These are phyloP conservation scores for Tragelaphus scriptus DNA, from an alignment of 2,113 vertebrate species.

Conservation along the genomic window DNA sequence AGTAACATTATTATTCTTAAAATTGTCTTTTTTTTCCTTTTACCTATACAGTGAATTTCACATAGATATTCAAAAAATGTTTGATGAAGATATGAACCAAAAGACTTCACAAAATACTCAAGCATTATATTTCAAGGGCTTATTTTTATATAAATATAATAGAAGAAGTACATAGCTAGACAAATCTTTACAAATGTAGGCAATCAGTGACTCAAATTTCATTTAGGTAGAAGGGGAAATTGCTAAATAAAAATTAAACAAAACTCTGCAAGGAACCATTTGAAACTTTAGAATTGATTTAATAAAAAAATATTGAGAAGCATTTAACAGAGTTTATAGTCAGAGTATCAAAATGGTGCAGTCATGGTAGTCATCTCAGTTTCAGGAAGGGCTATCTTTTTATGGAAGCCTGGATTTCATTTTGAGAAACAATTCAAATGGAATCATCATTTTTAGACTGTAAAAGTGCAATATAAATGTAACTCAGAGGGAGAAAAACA, in stretches of 20 bases:
- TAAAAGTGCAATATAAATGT: background rate
- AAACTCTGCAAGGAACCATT: too few species aligned
- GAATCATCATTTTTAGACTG: background rate
- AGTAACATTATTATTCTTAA: background rate
- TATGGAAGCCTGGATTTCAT: background rate
- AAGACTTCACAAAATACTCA: background rate
- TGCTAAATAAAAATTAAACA: slow-evolving; percentile 2
- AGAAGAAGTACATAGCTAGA: background rate
- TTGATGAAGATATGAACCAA: background rate
- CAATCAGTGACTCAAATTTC: background rate
- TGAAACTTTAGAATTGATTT: too few species aligned
- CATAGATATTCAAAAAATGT: background rate
- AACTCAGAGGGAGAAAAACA: background rate
- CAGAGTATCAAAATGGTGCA: background rate
- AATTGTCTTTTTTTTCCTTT: background rate
- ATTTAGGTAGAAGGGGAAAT: background rate
- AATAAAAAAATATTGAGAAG: background rate
- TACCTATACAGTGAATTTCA: background rate
- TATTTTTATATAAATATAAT: background rate
- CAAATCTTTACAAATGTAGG: background rate
- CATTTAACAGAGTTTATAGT: background rate
- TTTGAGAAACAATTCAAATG: background rate
- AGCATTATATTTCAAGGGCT: background rate
- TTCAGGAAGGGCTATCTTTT: background rate
- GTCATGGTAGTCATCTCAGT: background rate